These are phyloP conservation scores for Apantesis nais DNA, from an alignment of 2,888 invertebrate species.

Conservation along the genomic window DNA sequence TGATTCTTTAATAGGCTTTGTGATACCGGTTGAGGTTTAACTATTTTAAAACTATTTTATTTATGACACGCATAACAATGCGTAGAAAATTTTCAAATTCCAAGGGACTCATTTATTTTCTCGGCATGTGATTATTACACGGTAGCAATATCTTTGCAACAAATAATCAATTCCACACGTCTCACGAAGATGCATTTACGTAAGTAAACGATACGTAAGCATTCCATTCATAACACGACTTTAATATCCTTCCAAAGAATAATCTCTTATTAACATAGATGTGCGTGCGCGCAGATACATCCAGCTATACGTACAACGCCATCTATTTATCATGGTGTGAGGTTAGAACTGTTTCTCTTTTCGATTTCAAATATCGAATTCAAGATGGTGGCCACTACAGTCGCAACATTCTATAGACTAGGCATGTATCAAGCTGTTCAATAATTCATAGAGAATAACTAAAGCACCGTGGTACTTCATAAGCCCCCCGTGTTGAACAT, in stretches of 20 bases:
- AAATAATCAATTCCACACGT: conserved; percentile 56
- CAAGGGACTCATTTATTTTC: conserved; percentile 41
- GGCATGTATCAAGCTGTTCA: conserved; percentile 75
- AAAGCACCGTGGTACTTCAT: conserved; percentile 64
- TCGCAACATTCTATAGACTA: conserved; percentile 60
- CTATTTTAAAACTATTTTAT: background rate
- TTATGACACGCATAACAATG: background rate
- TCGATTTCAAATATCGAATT: conserved; percentile 57
- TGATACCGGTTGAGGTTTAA: background rate
- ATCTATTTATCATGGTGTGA: conserved; percentile 45
- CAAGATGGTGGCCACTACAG: conserved; percentile 57
- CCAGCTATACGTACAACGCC: conserved; percentile 36
- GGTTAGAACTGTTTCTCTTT: conserved; percentile 48
- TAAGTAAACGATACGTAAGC: conserved; percentile 63
- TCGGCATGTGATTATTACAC: conserved; percentile 47
- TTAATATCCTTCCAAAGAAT: conserved; percentile 49
- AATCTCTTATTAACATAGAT: conserved; percentile 40
- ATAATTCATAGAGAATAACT: conserved; percentile 79
- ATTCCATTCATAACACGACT: conserved; percentile 61
- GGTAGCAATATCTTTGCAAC: conserved; percentile 56
- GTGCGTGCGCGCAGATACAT: conserved; percentile 18
- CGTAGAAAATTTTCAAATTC: too few relatives aligned
- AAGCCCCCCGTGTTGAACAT: conserved; percentile 77
- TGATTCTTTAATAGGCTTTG: too few relatives aligned
- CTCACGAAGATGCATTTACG: conserved; percentile 59